phyloP scores from a whole-genome alignment of 1,140 invertebrate species.

The Ruditapes philippinarum region DNA sequence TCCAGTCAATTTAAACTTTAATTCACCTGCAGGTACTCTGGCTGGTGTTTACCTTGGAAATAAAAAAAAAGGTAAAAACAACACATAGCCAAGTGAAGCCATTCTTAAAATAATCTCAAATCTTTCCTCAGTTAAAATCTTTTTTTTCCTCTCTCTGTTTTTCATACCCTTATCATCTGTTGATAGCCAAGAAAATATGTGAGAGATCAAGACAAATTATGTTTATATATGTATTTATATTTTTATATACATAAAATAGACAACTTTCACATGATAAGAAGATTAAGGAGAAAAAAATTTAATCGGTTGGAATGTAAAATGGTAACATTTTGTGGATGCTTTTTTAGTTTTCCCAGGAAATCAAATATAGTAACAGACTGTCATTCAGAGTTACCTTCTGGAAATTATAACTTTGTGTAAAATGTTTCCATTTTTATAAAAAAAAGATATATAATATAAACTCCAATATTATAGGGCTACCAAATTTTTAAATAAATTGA shows the following conservation, averaged over 20 bases:
- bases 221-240: conserved; percentile 23
- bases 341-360: no score
- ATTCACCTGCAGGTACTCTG: no score
- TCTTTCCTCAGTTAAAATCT: neutral
- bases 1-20: conserved; percentile 13
- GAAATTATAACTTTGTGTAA: no score
- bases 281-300: neutral
- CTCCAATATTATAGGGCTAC: no score
- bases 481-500: no score
- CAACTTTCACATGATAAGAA: neutral
- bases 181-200: conserved; percentile 36
- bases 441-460: no score
- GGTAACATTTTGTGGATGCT: neutral
- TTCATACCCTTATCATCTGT: neutral
- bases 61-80: no score
- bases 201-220: neutral
- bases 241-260: neutral
- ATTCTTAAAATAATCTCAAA: neutral
- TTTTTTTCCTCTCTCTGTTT: neutral
- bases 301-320: neutral
- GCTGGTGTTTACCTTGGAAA: no score
- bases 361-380: no score
- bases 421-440: no score
- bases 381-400: no score
- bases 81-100: conserved; percentile 22